Base-by-base conservation (phyloP, 1,140 invertebrate genomes). In the Sarcophaga bullata region DNA sequence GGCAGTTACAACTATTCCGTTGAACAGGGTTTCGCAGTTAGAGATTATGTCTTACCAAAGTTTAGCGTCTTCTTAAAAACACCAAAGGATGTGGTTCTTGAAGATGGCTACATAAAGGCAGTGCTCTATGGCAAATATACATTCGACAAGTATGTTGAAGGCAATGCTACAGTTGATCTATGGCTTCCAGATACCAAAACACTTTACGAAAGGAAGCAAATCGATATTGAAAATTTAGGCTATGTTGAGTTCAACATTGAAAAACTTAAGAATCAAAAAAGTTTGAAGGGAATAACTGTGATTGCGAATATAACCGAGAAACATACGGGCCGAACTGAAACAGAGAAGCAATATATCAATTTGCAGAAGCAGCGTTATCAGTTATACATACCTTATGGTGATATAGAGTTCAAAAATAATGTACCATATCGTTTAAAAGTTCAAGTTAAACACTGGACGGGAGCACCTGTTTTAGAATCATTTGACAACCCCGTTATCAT, bases 21-120 rank as follows among this genome's bases (percentile, higher is more conserved):
- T 10, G 13, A 8, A 75, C 81, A 80, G 78, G 6, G 5, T 17
- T 73, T 84, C 49, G 85, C 87, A 0, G 88, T 90, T 13, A 96
- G 97, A 6, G 96, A 98, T 90, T 99, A 98, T 89, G 95, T 98
- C 52, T 91, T 97, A 62, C 97, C 97, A 0, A 97, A 98, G 86
- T 98, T 97, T 91, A 93, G 97, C 86, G 94, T 99, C 47, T 93
- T 94, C 0, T 93, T 98, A 75, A 93, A 96, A 75, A 92, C 95
- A 3, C 95, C 96, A 0, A 91, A 94, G 0, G 0, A 49, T 49
- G 1, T 76, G 8, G n/a, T 76, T 48, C 15, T 49, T 0, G 13
- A 48, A 1, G n/a, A 49, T 73, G 25, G 37, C 8, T 48, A 25
- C 6, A 93, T 98, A 49, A 92, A 92, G 10, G 95, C 94, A 8